These are phyloP conservation scores for Leucania comma DNA, from an alignment of 2,888 invertebrate genomes.

Conservation along the genomic window DNA sequence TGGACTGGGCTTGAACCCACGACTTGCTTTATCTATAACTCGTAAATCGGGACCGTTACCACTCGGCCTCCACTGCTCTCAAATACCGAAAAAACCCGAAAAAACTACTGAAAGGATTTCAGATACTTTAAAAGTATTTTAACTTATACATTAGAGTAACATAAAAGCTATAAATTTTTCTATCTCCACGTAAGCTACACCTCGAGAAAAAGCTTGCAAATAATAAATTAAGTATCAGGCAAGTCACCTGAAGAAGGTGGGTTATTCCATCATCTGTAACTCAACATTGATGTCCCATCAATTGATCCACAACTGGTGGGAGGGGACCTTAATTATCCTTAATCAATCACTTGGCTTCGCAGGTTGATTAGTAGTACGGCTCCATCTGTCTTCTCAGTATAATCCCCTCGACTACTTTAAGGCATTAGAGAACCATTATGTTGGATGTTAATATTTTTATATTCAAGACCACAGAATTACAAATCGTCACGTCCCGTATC, in stretches of 20 bases:
- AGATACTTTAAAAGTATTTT: neutral
- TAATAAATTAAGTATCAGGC: neutral
- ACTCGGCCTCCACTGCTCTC: too few relatives aligned
- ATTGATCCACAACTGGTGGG: conserved; percentile 22
- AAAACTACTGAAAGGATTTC: neutral
- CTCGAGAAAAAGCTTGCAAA: neutral
- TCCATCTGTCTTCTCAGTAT: neutral
- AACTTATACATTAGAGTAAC: neutral
- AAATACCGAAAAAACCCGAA: too few relatives aligned
- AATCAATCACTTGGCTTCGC: conserved; percentile 33
- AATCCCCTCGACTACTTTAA: conserved; percentile 17
- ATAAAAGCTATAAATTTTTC: neutral
- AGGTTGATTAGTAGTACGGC: conserved; percentile 15
- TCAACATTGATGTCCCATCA: conserved; percentile 30
- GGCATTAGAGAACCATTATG: conserved; percentile 11
- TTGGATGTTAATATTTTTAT: conserved; percentile 10
- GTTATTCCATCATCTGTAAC: conserved; percentile 22
- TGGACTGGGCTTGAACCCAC: too few relatives aligned
- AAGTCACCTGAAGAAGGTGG: conserved; percentile 8
- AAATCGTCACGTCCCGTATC: conserved; percentile 34
- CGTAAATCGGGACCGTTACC: too few relatives aligned
- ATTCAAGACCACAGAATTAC: conserved; percentile 31
- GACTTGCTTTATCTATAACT: too few relatives aligned
- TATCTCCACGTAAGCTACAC: neutral
- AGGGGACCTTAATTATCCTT: conserved; percentile 33